Base-by-base conservation (phyloP, 2,888 invertebrate species). In the Archips crataeganus region DNA sequence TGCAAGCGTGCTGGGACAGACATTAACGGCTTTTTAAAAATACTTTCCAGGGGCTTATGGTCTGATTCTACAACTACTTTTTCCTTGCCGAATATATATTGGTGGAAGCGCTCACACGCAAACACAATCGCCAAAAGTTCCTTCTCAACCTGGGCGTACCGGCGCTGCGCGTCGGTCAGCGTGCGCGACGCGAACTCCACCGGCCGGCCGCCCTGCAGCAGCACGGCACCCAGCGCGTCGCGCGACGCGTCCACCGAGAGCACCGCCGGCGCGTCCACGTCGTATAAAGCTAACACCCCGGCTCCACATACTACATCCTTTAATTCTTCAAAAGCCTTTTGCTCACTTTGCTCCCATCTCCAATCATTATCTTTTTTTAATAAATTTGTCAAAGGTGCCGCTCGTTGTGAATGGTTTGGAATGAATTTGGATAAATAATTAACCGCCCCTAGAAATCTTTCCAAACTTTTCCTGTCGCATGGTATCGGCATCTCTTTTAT, bases 201-300 rank as follows among this genome's bases (percentile, higher is more conserved):
- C n/a, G n/a, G n/a, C n/a, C n/a, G n/a, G n/a, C n/a, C n/a, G n/a
- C n/a, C n/a, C n/a, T n/a, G n/a, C n/a, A 78, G 79, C 0, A 72
- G 75, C 60, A 61, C 60, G 42, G 62, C 62, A 23, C 61, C 61
- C 49, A 49, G 59, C 23, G 47, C 60, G 42, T 47, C 69, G 39
- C 36, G 45, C 34, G 42, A 42, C 42, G 62, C 62, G 39, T 75
- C 74, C 1, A 13, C 76, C 74, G 79, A 78, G 75, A 80, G 62
- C 61, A 77, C 68, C 54, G 75, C 77, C 0, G 78, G 60, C 62
- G 62, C 62, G 45, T 42, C 45, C 42, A 59, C 42, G 47, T 61
- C 47, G 34, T 47, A 62, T 45, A 62, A 23, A 15, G 62, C 62
- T 23, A 62, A 10, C 23, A 62, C 62, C 15, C 62, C 45, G 1